Conservation (phyloP, 2,113 vertebrate species). For the Epinephelus lanceolatus region DNA sequence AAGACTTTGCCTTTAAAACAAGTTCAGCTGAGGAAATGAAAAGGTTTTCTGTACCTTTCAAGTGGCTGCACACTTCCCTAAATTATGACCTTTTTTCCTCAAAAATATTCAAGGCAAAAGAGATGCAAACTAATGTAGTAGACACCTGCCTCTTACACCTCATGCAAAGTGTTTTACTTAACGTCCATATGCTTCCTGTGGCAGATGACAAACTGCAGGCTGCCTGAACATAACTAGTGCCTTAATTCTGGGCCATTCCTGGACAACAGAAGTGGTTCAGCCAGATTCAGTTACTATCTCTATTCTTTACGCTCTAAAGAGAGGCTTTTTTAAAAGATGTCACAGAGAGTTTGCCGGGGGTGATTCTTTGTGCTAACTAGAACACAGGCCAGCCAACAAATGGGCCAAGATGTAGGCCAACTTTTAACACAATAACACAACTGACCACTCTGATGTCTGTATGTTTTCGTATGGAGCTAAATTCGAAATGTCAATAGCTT, state of each 20-base stretch:
- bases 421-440: neutral
- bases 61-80: neutral
- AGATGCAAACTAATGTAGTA: conserved; percentile 38
- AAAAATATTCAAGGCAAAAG: conserved; percentile 17
- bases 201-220: neutral
- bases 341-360: neutral
- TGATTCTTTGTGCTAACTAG: neutral
- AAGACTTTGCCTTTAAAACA: conserved; percentile 1
- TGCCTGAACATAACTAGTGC: neutral
- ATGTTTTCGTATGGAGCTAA: neutral
- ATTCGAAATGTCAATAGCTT: neutral
- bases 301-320: conserved; percentile 13
- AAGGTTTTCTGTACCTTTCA: neutral
- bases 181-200: neutral
- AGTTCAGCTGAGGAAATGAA: neutral
- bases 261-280: conserved; percentile 42
- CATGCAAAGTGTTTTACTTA: neutral
- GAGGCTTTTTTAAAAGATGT: neutral
- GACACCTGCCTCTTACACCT: too few species aligned
- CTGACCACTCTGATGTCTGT: neutral
- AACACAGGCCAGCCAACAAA: neutral
- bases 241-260: neutral
- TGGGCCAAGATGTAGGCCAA: neutral
- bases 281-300: conserved; percentile 27
- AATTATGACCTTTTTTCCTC: neutral